These are phyloP conservation scores for Chunga burmeisteri DNA, from an alignment of 2,113 vertebrate genomes.

Conservation along the genomic window DNA sequence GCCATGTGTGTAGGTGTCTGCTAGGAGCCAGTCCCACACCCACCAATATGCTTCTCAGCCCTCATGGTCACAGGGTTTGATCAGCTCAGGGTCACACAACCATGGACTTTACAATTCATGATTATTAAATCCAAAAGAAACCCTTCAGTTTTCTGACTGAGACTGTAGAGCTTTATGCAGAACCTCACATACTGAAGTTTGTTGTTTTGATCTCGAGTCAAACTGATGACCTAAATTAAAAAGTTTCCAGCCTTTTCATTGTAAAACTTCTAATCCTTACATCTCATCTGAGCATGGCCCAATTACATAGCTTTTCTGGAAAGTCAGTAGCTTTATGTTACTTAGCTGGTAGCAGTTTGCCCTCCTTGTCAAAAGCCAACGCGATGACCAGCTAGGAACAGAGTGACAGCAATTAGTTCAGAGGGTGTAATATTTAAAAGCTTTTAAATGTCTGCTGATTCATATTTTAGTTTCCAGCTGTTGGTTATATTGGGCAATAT, in stretches of 20 bases:
- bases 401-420: background rate
- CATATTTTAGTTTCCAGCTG: constrained; percentile 43
- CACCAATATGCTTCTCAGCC: background rate
- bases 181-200: background rate
- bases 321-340: background rate
- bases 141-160: background rate
- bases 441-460: constrained; percentile 12
- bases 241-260: background rate
- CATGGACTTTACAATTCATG: background rate
- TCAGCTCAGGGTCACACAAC: background rate
- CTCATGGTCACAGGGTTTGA: background rate
- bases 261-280: background rate
- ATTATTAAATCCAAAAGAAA: background rate
- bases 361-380: background rate
- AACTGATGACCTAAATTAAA: background rate
- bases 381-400: background rate
- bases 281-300: background rate
- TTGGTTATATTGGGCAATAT: constrained; percentile 36
- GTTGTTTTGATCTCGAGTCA: background rate
- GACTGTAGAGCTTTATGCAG: background rate
- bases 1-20: background rate
- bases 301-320: background rate
- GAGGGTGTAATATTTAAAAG: background rate
- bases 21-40: background rate
- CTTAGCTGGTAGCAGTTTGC: background rate